Percentiles rank a stretch among this genome's conserved stretches.
Conservation (phyloP, 2,113 vertebrate genomes). For the Chrysemys picta region DNA sequence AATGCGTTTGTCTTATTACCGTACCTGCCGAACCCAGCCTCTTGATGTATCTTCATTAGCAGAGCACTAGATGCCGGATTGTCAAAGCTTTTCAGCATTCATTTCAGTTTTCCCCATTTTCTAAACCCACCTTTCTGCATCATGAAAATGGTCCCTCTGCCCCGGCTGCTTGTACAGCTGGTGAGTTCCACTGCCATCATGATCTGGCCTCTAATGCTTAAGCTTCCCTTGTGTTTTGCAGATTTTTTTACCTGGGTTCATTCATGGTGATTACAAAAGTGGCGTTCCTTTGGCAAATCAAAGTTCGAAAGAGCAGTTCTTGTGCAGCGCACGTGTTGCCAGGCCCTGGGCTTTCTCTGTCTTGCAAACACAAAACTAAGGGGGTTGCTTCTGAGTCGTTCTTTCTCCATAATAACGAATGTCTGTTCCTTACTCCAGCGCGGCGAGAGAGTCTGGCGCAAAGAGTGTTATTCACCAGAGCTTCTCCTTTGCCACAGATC, state of each 20-base stretch:
- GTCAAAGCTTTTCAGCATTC: background rate
- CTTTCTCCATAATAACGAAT: background rate
- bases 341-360: slow-evolving; percentile 17
- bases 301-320: slow-evolving; percentile 29
- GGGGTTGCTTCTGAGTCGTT: background rate
- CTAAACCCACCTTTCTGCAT: background rate
- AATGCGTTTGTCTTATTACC: slow-evolving; percentile 36
- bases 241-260: slow-evolving; percentile 14
- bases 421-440: background rate
- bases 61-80: background rate
- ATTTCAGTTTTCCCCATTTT: background rate
- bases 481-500: background rate
- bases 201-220: slow-evolving; percentile 1
- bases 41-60: slow-evolving; percentile 47
- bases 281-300: slow-evolving; percentile 34
- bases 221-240: background rate
- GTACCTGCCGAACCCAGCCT: slow-evolving; percentile 25
- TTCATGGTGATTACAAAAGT: slow-evolving; percentile 7
- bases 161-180: slow-evolving; percentile 28
- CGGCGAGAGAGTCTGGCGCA: background rate
- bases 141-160: background rate
- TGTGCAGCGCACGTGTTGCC: slow-evolving; percentile 12
- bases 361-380: slow-evolving; percentile 31
- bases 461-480: background rate
- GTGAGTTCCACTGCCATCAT: background rate